Conservation (phyloP, 2,888 invertebrate genomes). For the Tipula confusa region DNA sequence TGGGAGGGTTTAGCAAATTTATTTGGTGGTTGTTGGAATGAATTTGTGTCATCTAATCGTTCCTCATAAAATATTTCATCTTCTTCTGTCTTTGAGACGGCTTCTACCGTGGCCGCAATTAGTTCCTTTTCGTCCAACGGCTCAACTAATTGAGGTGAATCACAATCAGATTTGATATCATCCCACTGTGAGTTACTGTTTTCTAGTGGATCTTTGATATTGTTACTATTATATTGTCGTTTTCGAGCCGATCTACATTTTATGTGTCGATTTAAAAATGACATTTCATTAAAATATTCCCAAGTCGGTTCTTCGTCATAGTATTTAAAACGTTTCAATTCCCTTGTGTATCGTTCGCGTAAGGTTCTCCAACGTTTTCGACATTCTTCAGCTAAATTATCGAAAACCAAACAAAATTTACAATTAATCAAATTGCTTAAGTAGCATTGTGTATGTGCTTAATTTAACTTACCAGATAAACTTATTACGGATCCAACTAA, state of each 20-base stretch:
- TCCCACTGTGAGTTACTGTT: background rate
- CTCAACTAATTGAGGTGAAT: background rate
- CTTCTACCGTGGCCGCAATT: background rate
- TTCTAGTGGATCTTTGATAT: background rate
- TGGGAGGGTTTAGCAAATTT: background rate
- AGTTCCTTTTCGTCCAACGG: background rate
- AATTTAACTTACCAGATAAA: background rate
- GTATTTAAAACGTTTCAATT: slow-evolving; percentile 41
- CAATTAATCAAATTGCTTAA: slow-evolving; percentile 30
- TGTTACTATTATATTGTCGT: background rate
- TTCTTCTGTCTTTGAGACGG: background rate
- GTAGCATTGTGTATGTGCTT: background rate
- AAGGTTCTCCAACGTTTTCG: slow-evolving; percentile 48
- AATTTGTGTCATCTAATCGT: background rate
- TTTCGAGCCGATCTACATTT: slow-evolving; percentile 30
- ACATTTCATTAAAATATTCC: slow-evolving; percentile 37
- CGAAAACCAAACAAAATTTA: slow-evolving; percentile 36
- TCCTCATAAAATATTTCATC: background rate
- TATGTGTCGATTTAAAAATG: slow-evolving; percentile 38
- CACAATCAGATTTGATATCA: background rate
- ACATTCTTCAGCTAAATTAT: slow-evolving; percentile 41
- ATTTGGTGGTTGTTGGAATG: background rate
- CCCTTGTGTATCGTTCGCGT: slow-evolving; percentile 48
- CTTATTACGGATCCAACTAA: slow-evolving; percentile 39
- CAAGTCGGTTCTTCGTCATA: slow-evolving; percentile 36